phyloP scores from a whole-genome alignment of 2,113 vertebrate species.

The Montifringilla adamsi region DNA sequence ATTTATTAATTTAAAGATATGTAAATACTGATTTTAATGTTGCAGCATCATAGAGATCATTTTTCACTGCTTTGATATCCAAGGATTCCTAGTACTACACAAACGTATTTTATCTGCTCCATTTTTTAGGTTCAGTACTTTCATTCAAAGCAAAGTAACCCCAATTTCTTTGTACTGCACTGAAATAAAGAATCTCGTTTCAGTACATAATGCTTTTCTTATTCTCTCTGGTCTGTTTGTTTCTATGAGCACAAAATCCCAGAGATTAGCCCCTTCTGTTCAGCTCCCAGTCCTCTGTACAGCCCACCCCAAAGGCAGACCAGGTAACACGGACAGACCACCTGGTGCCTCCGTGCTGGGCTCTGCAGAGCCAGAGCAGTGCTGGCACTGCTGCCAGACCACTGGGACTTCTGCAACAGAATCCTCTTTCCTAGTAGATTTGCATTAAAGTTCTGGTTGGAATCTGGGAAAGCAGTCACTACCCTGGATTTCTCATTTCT shows the following conservation, averaged over 20 bases:
- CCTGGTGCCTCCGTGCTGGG: background rate
- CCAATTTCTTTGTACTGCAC: conserved; percentile 64
- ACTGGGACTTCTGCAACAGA: background rate
- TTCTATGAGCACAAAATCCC: background rate
- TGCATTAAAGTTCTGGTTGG: background rate
- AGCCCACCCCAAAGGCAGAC: background rate
- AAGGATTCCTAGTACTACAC: conserved; percentile 31
- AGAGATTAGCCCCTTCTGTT: background rate
- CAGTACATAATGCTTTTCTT: conserved; percentile 6
- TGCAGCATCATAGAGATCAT: background rate
- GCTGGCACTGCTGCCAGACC: background rate
- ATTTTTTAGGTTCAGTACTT: conserved; percentile 28
- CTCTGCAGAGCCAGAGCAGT: background rate
- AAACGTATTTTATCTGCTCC: conserved; percentile 15
- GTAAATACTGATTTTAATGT: conserved; percentile 58
- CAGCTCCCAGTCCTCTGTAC: background rate
- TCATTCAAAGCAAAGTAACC: conserved; percentile 21
- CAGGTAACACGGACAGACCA: background rate
- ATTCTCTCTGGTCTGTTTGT: background rate
- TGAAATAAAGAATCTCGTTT: conserved; percentile 65
- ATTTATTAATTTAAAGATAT: conserved; percentile 3
- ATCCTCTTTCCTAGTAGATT: background rate
- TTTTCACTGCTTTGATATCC: conserved; percentile 53
- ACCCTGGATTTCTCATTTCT: background rate
- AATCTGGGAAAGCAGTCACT: background rate